Evolutionary conservation across 2,797 vertebrate genomes (phyloP).

Genomic region (Sternarchorhynchus goeldii): DNA sequence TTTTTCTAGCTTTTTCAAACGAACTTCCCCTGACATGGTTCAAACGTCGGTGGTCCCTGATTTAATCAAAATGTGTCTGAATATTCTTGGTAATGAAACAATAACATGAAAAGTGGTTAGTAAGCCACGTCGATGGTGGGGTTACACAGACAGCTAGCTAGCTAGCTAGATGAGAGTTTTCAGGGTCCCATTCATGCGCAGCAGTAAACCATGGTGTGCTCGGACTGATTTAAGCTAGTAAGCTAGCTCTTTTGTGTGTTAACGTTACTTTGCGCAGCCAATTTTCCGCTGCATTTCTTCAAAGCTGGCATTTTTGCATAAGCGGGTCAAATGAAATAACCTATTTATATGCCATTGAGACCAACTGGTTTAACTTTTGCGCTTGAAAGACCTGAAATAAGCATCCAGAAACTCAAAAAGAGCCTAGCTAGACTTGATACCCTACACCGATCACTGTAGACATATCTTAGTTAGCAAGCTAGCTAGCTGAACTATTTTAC

Average conservation of each 20-base stretch:
- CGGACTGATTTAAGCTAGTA: slow-evolving; percentile 1
- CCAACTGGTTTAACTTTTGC: background rate
- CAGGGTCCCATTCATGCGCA: slow-evolving; percentile 35
- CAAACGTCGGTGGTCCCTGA: slow-evolving; percentile 1
- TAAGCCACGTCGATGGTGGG: slow-evolving; percentile 34
- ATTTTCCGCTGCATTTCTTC: slow-evolving; percentile 30
- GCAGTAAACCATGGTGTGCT: slow-evolving; percentile 16
- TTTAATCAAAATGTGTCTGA: slow-evolving; percentile 19
- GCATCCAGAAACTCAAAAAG: background rate
- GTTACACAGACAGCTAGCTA: slow-evolving; percentile 34
- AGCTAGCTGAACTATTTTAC: too few species aligned
- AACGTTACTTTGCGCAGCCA: background rate
- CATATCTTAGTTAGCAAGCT: too few species aligned
- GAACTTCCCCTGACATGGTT: slow-evolving; percentile 96
- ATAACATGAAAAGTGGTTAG: slow-evolving; percentile 30
- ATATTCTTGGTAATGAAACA: slow-evolving; percentile 10
- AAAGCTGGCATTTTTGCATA: background rate
- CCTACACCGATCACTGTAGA: too few species aligned
- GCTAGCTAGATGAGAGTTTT: slow-evolving; percentile 16
- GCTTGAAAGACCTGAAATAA: background rate
- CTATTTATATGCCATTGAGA: background rate
- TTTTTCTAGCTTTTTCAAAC: slow-evolving; percentile 97
- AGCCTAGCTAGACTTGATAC: background rate
- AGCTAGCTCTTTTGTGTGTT: background rate
- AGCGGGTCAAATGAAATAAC: background rate